Evolutionary conservation across 2,888 invertebrate species (phyloP), one percentile per base, ranked within the genome.

Genomic region (Trichogramma dendrolimi): DNA sequence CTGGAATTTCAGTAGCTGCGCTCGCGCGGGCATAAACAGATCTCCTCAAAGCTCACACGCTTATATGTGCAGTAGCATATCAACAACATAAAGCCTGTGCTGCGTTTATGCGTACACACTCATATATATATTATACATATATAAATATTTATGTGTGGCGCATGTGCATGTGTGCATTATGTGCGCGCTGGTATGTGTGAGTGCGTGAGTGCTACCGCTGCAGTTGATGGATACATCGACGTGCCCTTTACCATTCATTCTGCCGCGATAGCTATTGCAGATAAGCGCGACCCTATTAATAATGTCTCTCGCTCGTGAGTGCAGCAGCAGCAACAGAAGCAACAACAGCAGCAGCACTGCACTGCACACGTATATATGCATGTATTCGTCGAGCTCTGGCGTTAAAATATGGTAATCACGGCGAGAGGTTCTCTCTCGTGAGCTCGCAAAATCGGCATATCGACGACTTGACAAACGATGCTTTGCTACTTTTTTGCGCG

Each of bases 401-500:
- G 77, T 78, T 78, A 77, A 79, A 79, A 78, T 78, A 78, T 78
- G 78, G 73, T 77, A 77, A 78, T 78, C 76, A 27, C 27, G 27
- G 27, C 27, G 27, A 27, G 27, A 27, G 27, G 27, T 3, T 27
- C 27, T 27, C 27, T 27, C 27, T 27, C 27, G 27, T 2, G 74
- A 72, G 74, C 72, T 67, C 27, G 71, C 74, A 68, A 71, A 75
- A 79, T 78, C 77, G 75, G 76, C 77, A 72, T 76, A 78, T 79
- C 78, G 79, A 78, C 76, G 75, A 74, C 73, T 78, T 78, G 78
- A 78, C 79, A 79, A 79, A 79, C 75, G 79, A 79, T 75, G 72
- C 73, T 43, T 46, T 70, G 74, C 73, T 71, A 73, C 71, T 51
- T 69, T 71, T 72, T 73, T 69, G 49, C 27, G 63, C 67, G 71